Evolutionary conservation across 2,113 vertebrate species (phyloP), one percentile per base, ranked within the genome.

Genomic region (Cebidichthys violaceus): DNA sequence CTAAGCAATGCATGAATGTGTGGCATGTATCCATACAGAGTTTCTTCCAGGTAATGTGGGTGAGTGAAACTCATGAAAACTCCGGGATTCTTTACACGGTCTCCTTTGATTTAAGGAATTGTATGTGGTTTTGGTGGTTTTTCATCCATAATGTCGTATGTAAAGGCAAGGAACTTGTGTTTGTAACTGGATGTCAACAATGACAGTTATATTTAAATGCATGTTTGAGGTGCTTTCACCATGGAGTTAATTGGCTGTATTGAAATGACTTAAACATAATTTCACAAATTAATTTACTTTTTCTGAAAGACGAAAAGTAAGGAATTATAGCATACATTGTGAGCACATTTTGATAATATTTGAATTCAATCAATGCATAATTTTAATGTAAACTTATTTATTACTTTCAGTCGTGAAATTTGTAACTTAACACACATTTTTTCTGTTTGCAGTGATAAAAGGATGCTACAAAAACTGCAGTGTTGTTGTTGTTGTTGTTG

Each of bases 1-100:
- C 69, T 54, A 68, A 86, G 75, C 57, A 81, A 82, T 88, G 75
- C 70, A 76, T 83, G 81, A 78, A 88, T 83, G 77, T 67, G 15
- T 81, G 90, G 90, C 67, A 92, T 90, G 72, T 70, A 60, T 60
- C 18, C 31, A 60, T 75, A 47, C 61, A 74, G 71, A 60, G 29
- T 74, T 43, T 82, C 18, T 62, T 4, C 14, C 52, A 13, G 29
- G 31, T 54, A 29, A 18, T 79, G 77, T 75, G 70, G n/a, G 62
- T 64, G 83, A 68, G 50, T 68, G 39, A 57, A 60, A 67, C 20
- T 29, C 22, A 5, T 55, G 60, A 41, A n/a, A 68, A 10, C 62
- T 60, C 59, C 41, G 54, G 27, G 33, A 33, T 78, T 75, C 61
- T 54, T 62, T 20, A 61, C 41, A 70, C 72, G 6, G 62, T 35